Base-by-base conservation (phyloP, 2,797 vertebrate species). In the Octomys mimax region DNA sequence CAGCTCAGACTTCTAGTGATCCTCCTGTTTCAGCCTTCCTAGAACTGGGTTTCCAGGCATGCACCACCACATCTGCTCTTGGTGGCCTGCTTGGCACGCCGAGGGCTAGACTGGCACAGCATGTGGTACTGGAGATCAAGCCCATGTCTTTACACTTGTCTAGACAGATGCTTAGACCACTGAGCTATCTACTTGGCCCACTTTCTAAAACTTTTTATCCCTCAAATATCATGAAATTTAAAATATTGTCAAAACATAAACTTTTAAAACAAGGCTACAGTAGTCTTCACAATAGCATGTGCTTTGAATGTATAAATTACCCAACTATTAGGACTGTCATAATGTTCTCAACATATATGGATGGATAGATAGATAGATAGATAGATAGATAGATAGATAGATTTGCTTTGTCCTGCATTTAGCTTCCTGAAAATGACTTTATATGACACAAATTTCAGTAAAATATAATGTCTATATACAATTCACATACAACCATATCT, bases 211-310 rank as follows among this genome's bases (percentile, higher is more conserved):
- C 0, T 36, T 90, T 80, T 10, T 33, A 39, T 42, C 0, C 22
- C 12, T 70, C 78, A 91, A 84, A 88, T 59, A 75, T 21, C 49
- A 66, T 93, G 12, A 6, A n/a, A 91, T 87, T 78, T 75, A 61
- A 61, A 87, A 64, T 42, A 91, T 84, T 83, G 62, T 14, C 33
- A 6, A 78, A 68, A 66, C 66, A 36, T 10, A 87, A 61, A 89
- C 79, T 80, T 79, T 93, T 71, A 2, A 75, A 70, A 61, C 87
- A 22, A 16, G 2, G 12, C 0, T 61, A 42, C 6, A 13, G 33
- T 52, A 64, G 4, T 82, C 3, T 36, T 87, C 26, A 87, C n/a
- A 7, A 75, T 93, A 87, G 28, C 13, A 39, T 28, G 2, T 33
- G 7, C 42, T 81, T 66, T 70, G 26, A 91, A 9, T 82, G 19